These are phyloP conservation scores for Labeo calbasu DNA, from an alignment of 2,797 vertebrate genomes.

Conservation along the genomic window DNA sequence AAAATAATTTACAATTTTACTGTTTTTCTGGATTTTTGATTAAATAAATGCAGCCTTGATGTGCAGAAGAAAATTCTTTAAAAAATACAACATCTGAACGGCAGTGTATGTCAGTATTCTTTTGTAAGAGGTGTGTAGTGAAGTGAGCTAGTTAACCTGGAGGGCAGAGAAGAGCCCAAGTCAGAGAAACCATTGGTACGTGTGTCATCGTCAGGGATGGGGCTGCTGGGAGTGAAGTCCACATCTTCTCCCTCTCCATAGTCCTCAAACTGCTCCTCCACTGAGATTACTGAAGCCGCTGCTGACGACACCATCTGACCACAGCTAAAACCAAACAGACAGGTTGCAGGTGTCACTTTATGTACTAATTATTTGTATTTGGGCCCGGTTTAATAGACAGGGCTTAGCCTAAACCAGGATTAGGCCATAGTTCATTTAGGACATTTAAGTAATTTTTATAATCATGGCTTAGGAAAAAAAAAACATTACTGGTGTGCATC, in stretches of 20 bases:
- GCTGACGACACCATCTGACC: slow-evolving; percentile 84
- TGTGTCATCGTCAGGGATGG: slow-evolving; percentile 90
- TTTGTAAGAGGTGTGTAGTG: not conserved
- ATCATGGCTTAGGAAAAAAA: too few relatives aligned
- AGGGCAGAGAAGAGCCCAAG: slow-evolving; percentile 94
- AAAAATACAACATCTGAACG: too few relatives aligned
- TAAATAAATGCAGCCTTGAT: too few relatives aligned
- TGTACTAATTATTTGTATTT: not conserved
- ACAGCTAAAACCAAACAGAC: slow-evolving; percentile 71
- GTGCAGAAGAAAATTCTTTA: too few relatives aligned
- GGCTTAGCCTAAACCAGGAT: too few relatives aligned
- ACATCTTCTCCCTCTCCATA: slow-evolving; percentile 95
- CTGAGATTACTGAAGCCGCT: slow-evolving; percentile 84
- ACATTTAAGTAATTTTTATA: too few relatives aligned
- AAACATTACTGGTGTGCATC: too few relatives aligned
- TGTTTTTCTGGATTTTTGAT: too few relatives aligned
- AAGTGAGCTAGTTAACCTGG: slow-evolving; percentile 77
- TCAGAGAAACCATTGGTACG: slow-evolving; percentile 92
- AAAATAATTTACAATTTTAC: too few relatives aligned
- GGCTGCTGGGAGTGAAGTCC: slow-evolving; percentile 92
- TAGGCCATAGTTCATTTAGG: too few relatives aligned
- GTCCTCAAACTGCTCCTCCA: slow-evolving; percentile 98
- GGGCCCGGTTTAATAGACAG: too few relatives aligned
- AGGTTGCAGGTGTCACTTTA: not conserved
- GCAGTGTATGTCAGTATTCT: not conserved